Percentiles rank a stretch among this genome's conserved stretches.
Evolutionary conservation across 2,113 vertebrate genomes (phyloP).

Genomic region (Antechinus flavipes): DNA sequence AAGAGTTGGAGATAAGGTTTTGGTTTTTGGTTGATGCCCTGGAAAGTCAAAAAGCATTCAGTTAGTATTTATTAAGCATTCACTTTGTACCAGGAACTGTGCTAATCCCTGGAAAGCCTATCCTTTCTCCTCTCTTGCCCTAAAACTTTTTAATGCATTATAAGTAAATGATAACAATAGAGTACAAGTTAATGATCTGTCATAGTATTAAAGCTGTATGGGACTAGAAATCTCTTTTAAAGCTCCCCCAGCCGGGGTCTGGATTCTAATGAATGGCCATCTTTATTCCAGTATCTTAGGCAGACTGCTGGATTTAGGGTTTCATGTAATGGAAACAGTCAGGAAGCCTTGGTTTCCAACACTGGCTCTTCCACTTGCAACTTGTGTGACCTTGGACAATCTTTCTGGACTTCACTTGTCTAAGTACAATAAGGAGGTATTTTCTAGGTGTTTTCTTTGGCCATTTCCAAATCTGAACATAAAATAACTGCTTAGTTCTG

Average conservation of each 20-base stretch:
- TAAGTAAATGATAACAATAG: neutral
- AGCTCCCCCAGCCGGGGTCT: neutral
- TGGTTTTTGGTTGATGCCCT: neutral
- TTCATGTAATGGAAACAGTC: neutral
- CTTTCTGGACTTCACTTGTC: neutral
- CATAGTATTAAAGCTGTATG: neutral
- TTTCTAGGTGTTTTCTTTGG: neutral
- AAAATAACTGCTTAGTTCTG: neutral
- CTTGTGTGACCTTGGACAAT: neutral
- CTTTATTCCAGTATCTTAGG: neutral
- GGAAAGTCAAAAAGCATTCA: neutral
- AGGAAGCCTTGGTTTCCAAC: neutral
- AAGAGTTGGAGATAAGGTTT: neutral
- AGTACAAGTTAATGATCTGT: neutral
- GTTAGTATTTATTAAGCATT: neutral
- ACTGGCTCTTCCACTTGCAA: neutral
- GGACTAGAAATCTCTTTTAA: neutral
- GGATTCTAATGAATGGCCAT: neutral
- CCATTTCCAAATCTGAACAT: neutral
- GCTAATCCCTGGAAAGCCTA: neutral
- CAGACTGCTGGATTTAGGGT: neutral
- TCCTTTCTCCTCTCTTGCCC: neutral
- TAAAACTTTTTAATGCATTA: neutral
- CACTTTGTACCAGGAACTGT: neutral
- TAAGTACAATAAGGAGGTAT: neutral